Percentiles rank a stretch among this genome's conserved stretches.
Evolutionary conservation across 2,797 vertebrate species (phyloP).

Genomic region (Mormyrops attenuatus): DNA sequence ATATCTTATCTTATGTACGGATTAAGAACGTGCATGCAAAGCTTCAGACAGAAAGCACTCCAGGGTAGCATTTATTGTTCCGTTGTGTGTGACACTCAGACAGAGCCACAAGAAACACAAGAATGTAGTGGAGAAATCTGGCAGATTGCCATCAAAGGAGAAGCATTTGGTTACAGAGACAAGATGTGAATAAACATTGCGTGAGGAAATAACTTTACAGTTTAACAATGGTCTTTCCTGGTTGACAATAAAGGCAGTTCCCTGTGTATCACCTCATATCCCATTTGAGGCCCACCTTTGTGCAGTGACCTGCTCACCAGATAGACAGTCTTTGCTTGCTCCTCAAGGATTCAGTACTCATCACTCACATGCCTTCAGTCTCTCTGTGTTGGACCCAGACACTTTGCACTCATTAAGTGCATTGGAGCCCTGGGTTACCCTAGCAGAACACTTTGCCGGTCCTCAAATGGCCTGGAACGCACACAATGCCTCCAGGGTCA

Average conservation of each 20-base stretch:
- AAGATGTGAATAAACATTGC: slow-evolving; percentile 56
- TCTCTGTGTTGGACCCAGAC: neutral
- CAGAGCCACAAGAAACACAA: slow-evolving; percentile 50
- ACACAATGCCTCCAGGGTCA: slow-evolving; percentile 2
- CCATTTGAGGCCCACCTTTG: slow-evolving; percentile 48
- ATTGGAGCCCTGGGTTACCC: slow-evolving; percentile 13
- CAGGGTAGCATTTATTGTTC: slow-evolving; percentile 57
- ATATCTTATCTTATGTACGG: slow-evolving; percentile 25
- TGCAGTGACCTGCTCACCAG: slow-evolving; percentile 27
- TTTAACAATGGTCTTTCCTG: slow-evolving; percentile 68
- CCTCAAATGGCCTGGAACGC: neutral
- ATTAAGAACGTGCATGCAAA: slow-evolving; percentile 55
- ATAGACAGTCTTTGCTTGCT: neutral
- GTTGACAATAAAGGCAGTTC: slow-evolving; percentile 64
- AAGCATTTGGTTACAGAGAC: slow-evolving; percentile 54
- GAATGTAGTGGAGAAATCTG: slow-evolving; percentile 58
- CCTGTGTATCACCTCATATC: slow-evolving; percentile 58
- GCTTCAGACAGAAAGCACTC: slow-evolving; percentile 54
- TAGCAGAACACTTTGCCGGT: neutral
- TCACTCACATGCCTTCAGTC: neutral
- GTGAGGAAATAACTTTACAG: slow-evolving; percentile 42
- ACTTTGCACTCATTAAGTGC: slow-evolving; percentile 16
- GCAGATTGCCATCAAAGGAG: slow-evolving; percentile 44
- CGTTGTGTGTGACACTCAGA: slow-evolving; percentile 56
- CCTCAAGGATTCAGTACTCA: neutral